These are phyloP conservation scores for Drosophila melanica DNA, from an alignment of 1,140 invertebrate species.

Conservation along the genomic window DNA sequence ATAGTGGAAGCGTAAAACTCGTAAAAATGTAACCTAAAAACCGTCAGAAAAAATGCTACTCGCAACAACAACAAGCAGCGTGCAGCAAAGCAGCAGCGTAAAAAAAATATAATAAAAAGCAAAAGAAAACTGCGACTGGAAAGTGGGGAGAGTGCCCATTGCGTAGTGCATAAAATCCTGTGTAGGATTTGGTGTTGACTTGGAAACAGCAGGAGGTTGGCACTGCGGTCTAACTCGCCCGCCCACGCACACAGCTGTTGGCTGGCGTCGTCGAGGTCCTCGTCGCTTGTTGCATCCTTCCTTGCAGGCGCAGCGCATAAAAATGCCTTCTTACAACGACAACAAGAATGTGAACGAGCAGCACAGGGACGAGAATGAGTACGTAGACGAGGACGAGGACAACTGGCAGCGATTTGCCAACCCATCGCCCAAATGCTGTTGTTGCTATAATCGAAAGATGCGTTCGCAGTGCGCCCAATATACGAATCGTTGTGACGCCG, in stretches of 20 bases:
- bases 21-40: slow-evolving; percentile 84
- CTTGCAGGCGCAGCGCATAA: slow-evolving; percentile 60
- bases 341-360: slow-evolving; percentile 12
- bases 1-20: slow-evolving; percentile 70
- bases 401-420: not conserved
- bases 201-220: not conserved
- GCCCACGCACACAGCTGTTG: slow-evolving; percentile 53
- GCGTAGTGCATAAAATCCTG: slow-evolving; percentile 64
- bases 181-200: slow-evolving; percentile 48
- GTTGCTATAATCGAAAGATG: slow-evolving; percentile 78
- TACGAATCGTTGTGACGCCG: slow-evolving; percentile 34
- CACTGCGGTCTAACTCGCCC: slow-evolving; percentile 27
- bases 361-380: slow-evolving; percentile 31
- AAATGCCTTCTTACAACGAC: slow-evolving; percentile 77
- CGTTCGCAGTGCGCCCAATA: slow-evolving; percentile 65
- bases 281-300: slow-evolving; percentile 75
- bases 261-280: slow-evolving; percentile 34
- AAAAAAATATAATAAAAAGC: slow-evolving; percentile 36
- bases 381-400: slow-evolving; percentile 6
- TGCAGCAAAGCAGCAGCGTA: slow-evolving; percentile 18
- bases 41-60: slow-evolving; percentile 79
- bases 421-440: slow-evolving; percentile 40
- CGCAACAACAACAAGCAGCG: slow-evolving; percentile 24
- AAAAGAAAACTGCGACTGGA: slow-evolving; percentile 41
- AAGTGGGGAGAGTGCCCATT: slow-evolving; percentile 67